phyloP scores from a whole-genome alignment of 2,888 invertebrate species.

The Amphimallon solstitiale region DNA sequence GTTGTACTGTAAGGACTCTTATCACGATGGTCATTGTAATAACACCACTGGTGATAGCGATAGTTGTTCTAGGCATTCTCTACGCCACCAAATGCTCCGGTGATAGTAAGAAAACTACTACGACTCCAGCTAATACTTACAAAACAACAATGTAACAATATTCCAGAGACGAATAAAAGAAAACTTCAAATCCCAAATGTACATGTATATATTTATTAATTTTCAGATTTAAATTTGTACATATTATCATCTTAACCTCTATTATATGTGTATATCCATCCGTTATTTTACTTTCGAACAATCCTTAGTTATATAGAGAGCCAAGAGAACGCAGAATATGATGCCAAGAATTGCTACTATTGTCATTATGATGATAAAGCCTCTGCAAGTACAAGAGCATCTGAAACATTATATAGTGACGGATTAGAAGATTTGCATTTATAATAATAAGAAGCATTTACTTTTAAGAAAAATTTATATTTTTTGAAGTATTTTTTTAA shows the following conservation, averaged over 20 bases:
- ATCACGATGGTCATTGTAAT: background rate
- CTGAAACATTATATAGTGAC: background rate
- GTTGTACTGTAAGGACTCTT: conserved; percentile 15
- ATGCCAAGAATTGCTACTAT: background rate
- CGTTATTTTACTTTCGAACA: background rate
- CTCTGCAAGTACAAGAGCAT: conserved; percentile 16
- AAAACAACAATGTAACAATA: too few species aligned
- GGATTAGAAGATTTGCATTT: too few species aligned
- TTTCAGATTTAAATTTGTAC: background rate
- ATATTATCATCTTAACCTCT: background rate
- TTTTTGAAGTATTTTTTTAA: too few species aligned
- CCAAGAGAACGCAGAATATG: background rate
- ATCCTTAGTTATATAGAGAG: background rate
- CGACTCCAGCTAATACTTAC: too few species aligned
- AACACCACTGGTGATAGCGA: background rate
- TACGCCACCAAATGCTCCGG: background rate
- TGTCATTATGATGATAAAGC: background rate
- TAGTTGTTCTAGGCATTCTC: background rate
- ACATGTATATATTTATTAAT: background rate
- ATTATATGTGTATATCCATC: too few species aligned
- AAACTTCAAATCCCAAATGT: too few species aligned
- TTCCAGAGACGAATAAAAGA: too few species aligned
- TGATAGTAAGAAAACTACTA: background rate
- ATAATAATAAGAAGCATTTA: too few species aligned
- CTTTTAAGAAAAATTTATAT: too few species aligned